Percentiles rank a stretch among this genome's conserved stretches.
Conservation (phyloP, 2,113 vertebrate genomes). For the Dipodomys stephensi region DNA sequence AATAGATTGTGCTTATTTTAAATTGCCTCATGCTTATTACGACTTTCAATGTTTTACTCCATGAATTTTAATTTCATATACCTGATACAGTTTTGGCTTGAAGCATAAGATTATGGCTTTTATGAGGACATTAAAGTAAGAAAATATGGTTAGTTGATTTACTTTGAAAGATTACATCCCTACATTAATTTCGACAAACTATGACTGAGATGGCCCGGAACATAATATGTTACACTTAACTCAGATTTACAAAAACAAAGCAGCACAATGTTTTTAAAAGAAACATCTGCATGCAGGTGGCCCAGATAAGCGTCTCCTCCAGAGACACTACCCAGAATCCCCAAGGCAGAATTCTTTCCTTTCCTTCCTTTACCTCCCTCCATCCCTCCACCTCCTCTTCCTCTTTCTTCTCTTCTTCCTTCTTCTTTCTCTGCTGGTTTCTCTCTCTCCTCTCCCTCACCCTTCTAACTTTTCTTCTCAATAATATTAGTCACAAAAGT, state of each 20-base stretch:
- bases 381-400: too few relatives aligned
- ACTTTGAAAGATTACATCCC: constrained; percentile 54
- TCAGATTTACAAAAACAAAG: constrained; percentile 34
- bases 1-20: constrained; percentile 49
- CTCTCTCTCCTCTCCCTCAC: not conserved
- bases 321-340: not conserved
- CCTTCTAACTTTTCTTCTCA: too few relatives aligned
- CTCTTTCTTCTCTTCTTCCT: too few relatives aligned
- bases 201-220: not conserved
- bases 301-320: not conserved
- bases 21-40: constrained; percentile 54
- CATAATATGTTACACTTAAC: not conserved
- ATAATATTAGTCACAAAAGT: not conserved
- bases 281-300: not conserved
- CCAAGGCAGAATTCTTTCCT: not conserved
- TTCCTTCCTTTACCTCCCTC: not conserved
- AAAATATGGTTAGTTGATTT: constrained; percentile 46
- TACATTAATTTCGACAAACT: constrained; percentile 40
- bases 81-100: constrained; percentile 38
- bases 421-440: not conserved
- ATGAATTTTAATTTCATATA: constrained; percentile 62
- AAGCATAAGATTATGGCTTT: constrained; percentile 41
- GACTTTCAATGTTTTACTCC: constrained; percentile 53
- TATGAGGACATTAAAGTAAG: constrained; percentile 23
- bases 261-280: constrained; percentile 18